Base-by-base conservation (phyloP, 2,797 vertebrate genomes). In the Dallia pectoralis region DNA sequence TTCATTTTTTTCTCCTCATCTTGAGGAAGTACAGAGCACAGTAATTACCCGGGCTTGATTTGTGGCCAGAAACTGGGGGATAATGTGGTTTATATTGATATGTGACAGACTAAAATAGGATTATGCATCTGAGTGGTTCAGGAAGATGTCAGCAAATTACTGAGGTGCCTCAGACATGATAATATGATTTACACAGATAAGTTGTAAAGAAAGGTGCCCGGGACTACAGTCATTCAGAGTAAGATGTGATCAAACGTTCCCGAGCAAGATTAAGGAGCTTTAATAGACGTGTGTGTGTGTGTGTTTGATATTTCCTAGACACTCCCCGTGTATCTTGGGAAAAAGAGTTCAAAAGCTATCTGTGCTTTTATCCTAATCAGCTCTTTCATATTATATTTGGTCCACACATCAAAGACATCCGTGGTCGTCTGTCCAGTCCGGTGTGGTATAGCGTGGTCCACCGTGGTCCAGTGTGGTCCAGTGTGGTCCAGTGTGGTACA, bases 271-370 rank as follows among this genome's bases (percentile, higher is more conserved):
- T 56, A n/a, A 11, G 51, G n/a, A 22, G n/a, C 19, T 19, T 22
- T 56, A 22, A n/a, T 56, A 56, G 51, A 56, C 51, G 48, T 49
- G 51, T 56, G 51, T 56, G 48, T 49, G 51, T 56, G 51, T 56
- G 51, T 56, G 51, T 56, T 53, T 56, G 51, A 56, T 56, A 25
- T 56, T 56, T n/a, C n/a, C 8, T n/a, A 53, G 51, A 53, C 4
- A 4, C 59, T 29, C 59, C 59, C 59, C 14, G 3, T 30, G 15
- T 5, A 27, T 25, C 22, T 25, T 4, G 8, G 12, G 61, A 80
- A 86, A 76, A 73, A 77, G 74, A 83, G 86, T 89, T 89, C 85
- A 89, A 89, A n/a, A 90, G 86, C 85, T 76, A 73, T 81, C 72
- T 29, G 63, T 33, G 68, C 27, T 79, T 80, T 90, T 87, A 77